Percentiles rank a stretch among this genome's conserved stretches.
These are phyloP conservation scores for Ariopsis seemanni DNA, from an alignment of 2,113 vertebrate species.

Conservation along the genomic window DNA sequence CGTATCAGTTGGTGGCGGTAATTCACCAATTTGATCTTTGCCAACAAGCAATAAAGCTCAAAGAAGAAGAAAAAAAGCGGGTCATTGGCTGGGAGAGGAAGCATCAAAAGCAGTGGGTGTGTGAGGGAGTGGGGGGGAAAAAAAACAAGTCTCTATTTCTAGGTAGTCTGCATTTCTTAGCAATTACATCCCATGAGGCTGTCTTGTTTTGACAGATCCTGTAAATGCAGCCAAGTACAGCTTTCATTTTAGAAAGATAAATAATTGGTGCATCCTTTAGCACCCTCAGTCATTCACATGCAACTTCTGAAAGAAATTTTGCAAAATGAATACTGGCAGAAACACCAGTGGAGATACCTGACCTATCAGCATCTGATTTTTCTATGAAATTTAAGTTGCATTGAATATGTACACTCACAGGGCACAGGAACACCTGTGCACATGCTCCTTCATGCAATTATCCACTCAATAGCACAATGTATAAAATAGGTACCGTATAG, in stretches of 20 bases:
- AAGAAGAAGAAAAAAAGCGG: too few species aligned
- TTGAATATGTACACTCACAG: neutral
- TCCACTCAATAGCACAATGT: too few species aligned
- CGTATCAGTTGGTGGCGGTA: too few species aligned
- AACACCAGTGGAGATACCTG: neutral
- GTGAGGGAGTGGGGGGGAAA: too few species aligned
- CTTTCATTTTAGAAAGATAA: conserved; percentile 3
- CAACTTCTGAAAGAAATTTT: neutral
- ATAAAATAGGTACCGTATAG: too few species aligned
- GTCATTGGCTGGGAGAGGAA: too few species aligned
- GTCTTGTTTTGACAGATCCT: conserved; percentile 7
- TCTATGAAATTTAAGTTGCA: neutral
- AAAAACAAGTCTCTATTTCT: too few species aligned
- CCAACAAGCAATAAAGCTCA: too few species aligned
- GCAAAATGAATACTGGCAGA: neutral
- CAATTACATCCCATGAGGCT: neutral
- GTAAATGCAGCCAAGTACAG: conserved; percentile 2
- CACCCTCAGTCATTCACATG: neutral
- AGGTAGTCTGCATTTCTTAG: neutral
- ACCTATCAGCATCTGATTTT: neutral
- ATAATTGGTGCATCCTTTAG: neutral
- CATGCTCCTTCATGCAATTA: too few species aligned
- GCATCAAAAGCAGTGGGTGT: too few species aligned
- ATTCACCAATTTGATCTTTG: too few species aligned
- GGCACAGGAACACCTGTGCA: neutral